These are phyloP conservation scores for Thecophora atra DNA, from an alignment of 2,888 invertebrate genomes.

Conservation along the genomic window DNA sequence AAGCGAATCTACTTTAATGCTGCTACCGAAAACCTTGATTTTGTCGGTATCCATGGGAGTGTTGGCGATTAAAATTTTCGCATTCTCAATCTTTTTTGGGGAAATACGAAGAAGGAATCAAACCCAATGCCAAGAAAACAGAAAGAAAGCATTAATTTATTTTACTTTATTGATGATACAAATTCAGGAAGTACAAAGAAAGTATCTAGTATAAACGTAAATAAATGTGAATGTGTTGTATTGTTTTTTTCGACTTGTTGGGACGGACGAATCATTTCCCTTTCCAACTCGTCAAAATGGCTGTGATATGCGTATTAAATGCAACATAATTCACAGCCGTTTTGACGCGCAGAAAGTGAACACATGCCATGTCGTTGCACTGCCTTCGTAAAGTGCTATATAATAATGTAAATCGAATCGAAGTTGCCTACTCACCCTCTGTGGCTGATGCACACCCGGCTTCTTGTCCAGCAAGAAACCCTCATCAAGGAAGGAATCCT, in stretches of 20 bases:
- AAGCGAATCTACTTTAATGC: conserved; percentile 91
- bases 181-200: no score
- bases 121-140: conserved; percentile 56
- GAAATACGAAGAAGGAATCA: background rate
- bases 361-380: background rate
- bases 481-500: conserved; percentile 96
- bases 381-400: background rate
- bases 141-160: background rate
- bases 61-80: conserved; percentile 96
- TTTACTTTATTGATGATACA: no score
- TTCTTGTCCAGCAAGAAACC: conserved; percentile 96
- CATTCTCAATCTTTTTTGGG: conserved; percentile 78
- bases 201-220: no score
- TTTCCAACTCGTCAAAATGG: conserved; percentile 66
- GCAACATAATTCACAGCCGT: conserved; percentile 67
- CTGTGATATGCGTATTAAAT: conserved; percentile 61
- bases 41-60: conserved; percentile 99
- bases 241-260: no score
- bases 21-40: conserved; percentile 97
- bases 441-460: conserved; percentile 97
- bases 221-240: no score
- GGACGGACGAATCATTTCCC: conserved; percentile 42
- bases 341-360: conserved; percentile 58
- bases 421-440: conserved; percentile 65
- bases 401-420: background rate